Conservation (phyloP, 2,888 invertebrate species). For the Lasioglossum marginatum region DNA sequence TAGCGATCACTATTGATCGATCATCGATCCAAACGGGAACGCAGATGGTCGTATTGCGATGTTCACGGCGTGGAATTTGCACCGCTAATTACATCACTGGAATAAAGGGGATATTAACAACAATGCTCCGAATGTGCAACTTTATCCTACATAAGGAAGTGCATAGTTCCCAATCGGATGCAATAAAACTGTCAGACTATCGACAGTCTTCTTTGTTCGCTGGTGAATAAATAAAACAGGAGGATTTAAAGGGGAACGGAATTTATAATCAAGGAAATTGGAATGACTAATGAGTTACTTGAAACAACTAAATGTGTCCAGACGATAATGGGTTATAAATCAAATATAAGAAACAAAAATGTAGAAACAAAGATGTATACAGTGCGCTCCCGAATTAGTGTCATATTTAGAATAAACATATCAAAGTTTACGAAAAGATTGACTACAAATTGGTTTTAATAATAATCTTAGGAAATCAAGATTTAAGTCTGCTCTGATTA, state of each 20-base stretch:
- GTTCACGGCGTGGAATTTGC: neutral
- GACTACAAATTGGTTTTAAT: no score
- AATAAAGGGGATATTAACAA: neutral
- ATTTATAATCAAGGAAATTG: neutral
- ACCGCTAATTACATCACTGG: conserved; percentile 2
- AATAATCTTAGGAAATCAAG: no score
- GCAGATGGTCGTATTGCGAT: neutral
- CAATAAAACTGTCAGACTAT: conserved; percentile 8
- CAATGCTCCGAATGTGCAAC: neutral
- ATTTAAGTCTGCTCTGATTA: neutral
- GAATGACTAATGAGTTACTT: neutral
- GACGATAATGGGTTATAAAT: neutral
- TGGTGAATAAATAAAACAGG: neutral
- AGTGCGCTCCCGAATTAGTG: neutral
- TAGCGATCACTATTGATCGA: conserved; percentile 15
- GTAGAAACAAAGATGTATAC: neutral
- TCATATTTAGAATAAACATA: neutral
- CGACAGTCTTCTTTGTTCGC: neutral
- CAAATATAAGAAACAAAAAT: neutral
- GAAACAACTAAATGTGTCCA: neutral
- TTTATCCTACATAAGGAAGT: neutral
- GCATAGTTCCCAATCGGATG: neutral
- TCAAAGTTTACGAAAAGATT: neutral
- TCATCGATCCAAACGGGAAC: neutral
- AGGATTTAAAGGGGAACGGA: neutral